Percentiles rank a stretch among this genome's conserved stretches.
Conservation (phyloP, 2,113 vertebrate genomes). For the Cariama cristata region DNA sequence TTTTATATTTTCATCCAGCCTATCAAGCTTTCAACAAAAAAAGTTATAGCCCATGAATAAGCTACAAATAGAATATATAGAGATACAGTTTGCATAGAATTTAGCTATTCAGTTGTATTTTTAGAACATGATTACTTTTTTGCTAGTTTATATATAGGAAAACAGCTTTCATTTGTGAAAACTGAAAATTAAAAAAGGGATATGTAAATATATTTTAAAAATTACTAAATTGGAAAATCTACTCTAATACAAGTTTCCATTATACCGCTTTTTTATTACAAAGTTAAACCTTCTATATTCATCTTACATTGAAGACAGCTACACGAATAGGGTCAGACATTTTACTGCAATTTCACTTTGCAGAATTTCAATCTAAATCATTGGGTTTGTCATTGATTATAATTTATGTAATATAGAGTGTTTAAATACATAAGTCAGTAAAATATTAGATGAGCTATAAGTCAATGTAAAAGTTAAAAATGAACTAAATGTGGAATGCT, state of each 20-base stretch:
- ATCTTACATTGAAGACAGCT: constrained; percentile 59
- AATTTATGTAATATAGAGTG: constrained; percentile 73
- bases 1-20: not conserved
- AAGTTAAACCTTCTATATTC: constrained; percentile 23
- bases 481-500: constrained; percentile 52
- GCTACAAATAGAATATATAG: not conserved
- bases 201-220: not conserved
- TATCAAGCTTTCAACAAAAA: not conserved
- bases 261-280: constrained; percentile 32
- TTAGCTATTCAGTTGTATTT: not conserved
- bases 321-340: constrained; percentile 60
- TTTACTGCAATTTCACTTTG: constrained; percentile 68
- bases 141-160: not conserved
- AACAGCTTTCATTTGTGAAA: not conserved
- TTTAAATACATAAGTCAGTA: constrained; percentile 68
- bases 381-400: constrained; percentile 63
- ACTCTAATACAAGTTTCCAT: not conserved
- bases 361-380: constrained; percentile 72
- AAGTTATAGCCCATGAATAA: not conserved
- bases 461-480: constrained; percentile 65
- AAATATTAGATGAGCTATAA: constrained; percentile 64
- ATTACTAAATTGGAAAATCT: not conserved
- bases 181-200: not conserved
- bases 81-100: not conserved
- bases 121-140: not conserved